phyloP scores from a whole-genome alignment of 2,888 invertebrate species.

The Vandiemenella viatica region DNA sequence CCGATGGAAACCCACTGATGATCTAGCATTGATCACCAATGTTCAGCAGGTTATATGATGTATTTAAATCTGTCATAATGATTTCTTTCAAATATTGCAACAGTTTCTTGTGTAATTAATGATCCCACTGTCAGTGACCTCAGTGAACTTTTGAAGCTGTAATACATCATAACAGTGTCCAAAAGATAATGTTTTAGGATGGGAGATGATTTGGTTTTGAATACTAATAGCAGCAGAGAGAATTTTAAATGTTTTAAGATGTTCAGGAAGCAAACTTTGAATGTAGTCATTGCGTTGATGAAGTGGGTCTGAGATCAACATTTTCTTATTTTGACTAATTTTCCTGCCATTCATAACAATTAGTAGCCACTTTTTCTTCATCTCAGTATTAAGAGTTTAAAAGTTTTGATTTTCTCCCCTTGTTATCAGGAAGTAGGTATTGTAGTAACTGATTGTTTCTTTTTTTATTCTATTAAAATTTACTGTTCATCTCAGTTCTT shows the following conservation, averaged over 20 bases:
- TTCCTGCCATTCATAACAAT: neutral
- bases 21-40: slow-evolving; percentile 81
- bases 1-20: slow-evolving; percentile 95
- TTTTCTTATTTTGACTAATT: neutral
- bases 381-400: neutral
- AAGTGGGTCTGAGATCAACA: no score
- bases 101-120: neutral
- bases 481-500: no score
- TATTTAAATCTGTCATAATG: neutral
- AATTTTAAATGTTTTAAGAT: neutral
- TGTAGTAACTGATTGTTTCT: no score
- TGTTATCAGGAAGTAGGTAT: no score
- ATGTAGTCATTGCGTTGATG: no score
- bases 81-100: no score
- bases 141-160: neutral
- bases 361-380: neutral
- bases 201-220: no score
- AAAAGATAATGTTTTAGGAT: neutral
- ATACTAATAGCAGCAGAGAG: no score
- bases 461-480: no score
- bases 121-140: neutral
- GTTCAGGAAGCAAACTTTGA: neutral
- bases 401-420: neutral
- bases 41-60: slow-evolving; percentile 80
- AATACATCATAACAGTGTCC: neutral